Evolutionary conservation across 2,113 vertebrate genomes (phyloP).

Genomic region (Brachionichthys hirsutus): DNA sequence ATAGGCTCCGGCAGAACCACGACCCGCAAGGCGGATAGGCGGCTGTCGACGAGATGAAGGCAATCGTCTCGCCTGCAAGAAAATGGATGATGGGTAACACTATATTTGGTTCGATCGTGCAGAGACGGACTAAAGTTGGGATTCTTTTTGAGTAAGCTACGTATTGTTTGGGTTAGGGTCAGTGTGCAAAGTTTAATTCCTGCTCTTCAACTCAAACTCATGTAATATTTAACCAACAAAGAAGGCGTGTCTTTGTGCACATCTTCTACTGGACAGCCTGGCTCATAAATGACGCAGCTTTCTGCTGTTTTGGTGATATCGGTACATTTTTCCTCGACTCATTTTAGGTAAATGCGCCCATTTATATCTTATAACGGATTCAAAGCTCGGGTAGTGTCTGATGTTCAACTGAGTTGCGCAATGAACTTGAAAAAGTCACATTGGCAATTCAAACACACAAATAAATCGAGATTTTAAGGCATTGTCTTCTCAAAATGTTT

Average conservation of each 20-base stretch:
- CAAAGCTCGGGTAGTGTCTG: neutral
- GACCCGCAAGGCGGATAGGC: no score
- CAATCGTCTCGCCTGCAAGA: no score
- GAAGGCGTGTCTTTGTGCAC: neutral
- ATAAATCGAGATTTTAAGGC: constrained; percentile 2
- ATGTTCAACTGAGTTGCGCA: constrained; percentile 1
- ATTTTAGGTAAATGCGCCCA: constrained; percentile 1
- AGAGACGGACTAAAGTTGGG: neutral
- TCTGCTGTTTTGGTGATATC: constrained; percentile 10
- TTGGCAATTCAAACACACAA: neutral
- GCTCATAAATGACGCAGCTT: constrained; percentile 6
- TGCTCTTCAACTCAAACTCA: no score
- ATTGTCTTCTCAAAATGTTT: constrained; percentile 11
- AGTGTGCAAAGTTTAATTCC: constrained; percentile 17
- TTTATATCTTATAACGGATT: neutral
- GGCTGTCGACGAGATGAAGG: no score
- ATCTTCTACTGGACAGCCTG: neutral
- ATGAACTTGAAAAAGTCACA: neutral
- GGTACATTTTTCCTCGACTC: neutral
- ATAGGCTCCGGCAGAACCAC: no score
- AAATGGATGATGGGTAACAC: no score
- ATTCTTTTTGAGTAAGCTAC: constrained; percentile 27
- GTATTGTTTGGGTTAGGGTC: constrained; percentile 14
- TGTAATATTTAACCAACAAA: constrained; percentile 2
- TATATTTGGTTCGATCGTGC: constrained; percentile 33